Conservation (phyloP, 2,113 vertebrate species). For the Falcunculus frontatus region DNA sequence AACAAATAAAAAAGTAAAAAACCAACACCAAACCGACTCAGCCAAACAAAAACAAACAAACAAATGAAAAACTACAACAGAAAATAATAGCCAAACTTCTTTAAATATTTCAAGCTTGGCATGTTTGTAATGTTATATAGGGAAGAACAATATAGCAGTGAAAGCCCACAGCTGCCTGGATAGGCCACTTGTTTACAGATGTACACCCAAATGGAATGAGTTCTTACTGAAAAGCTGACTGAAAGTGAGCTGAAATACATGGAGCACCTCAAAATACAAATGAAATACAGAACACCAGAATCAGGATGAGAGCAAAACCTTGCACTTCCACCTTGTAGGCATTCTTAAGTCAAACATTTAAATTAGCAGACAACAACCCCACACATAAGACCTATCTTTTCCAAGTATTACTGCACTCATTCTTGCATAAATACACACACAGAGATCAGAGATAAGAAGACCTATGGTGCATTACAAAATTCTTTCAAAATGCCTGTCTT, state of each 20-base stretch:
- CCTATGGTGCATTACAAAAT: not conserved
- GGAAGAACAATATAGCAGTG: not conserved
- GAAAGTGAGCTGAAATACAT: not conserved
- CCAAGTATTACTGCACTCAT: not conserved
- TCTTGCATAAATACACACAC: not conserved
- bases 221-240: not conserved
- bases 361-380: not conserved
- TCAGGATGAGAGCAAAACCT: not conserved
- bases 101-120: not conserved
- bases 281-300: not conserved
- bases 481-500: not conserved
- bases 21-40: accelerated
- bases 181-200: not conserved
- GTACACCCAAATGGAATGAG: not conserved
- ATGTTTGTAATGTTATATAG: not conserved
- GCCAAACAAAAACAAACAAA: not conserved
- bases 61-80: not conserved
- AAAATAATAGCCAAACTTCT: not conserved
- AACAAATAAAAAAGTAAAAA: no score
- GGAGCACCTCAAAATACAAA: not conserved
- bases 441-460: not conserved
- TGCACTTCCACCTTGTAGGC: not conserved
- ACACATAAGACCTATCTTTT: not conserved
- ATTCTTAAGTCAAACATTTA: not conserved
- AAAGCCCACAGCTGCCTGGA: not conserved